Percentiles rank a stretch among this genome's conserved stretches.
These are phyloP conservation scores for Listrodromus nycthemerus DNA, from an alignment of 2,888 invertebrate species.

Conservation along the genomic window DNA sequence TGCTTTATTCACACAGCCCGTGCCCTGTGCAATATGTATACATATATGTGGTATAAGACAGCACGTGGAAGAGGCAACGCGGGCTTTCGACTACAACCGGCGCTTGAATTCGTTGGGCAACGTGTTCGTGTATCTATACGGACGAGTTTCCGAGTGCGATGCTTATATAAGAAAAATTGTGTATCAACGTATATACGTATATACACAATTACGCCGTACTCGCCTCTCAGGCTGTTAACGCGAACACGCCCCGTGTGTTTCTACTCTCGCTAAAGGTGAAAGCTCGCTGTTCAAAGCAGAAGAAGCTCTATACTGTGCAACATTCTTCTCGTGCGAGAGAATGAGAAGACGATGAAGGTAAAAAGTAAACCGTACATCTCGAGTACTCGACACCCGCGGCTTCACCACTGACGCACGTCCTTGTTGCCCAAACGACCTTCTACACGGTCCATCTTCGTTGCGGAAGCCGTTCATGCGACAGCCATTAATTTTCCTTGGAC, in stretches of 20 bases:
- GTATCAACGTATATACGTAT: neutral
- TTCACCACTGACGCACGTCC: neutral
- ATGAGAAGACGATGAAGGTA: neutral
- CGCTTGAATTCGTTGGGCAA: constrained; percentile 46
- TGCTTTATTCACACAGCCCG: constrained; percentile 56
- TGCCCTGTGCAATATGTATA: constrained; percentile 8
- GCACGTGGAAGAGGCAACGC: constrained; percentile 34
- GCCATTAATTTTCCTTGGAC: neutral
- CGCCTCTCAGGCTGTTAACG: constrained; percentile 23
- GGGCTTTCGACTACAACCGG: constrained; percentile 46
- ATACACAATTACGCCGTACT: constrained; percentile 15
- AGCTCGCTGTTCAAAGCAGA: constrained; percentile 23
- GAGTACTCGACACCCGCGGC: constrained; percentile 35
- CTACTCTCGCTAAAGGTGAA: constrained; percentile 38
- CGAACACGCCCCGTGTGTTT: constrained; percentile 10
- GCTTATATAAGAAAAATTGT: neutral
- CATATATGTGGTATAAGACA: constrained; percentile 2
- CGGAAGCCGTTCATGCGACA: neutral
- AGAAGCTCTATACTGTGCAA: neutral
- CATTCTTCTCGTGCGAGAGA: neutral
- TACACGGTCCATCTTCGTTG: neutral
- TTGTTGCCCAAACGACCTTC: constrained; percentile 19
- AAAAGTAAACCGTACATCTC: constrained; percentile 1
- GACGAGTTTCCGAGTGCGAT: constrained; percentile 5
- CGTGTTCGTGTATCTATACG: neutral